Percentiles rank a stretch among this genome's conserved stretches.
Evolutionary conservation across 2,797 vertebrate species (phyloP).

Genomic region (Schizopygopsis malacanthus): DNA sequence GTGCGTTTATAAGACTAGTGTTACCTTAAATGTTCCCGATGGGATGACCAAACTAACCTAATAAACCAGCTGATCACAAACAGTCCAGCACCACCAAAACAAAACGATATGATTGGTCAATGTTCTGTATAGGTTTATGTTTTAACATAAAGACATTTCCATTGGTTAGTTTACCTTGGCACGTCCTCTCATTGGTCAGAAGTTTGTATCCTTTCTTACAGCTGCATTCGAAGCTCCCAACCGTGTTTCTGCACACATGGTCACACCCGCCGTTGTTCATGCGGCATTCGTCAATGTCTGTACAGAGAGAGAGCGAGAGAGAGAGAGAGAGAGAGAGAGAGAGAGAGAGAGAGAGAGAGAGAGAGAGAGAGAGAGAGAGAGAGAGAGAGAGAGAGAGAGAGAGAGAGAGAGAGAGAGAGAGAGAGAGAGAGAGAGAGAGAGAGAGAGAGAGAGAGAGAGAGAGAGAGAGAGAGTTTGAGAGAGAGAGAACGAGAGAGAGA

Average conservation of each 20-base stretch:
- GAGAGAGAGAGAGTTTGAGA: background rate
- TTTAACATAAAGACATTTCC: background rate
- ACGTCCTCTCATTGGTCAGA: constrained; percentile 95
- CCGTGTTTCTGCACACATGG: constrained; percentile 96
- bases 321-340: background rate
- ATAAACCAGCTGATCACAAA: constrained; percentile 25
- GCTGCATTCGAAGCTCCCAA: constrained; percentile 98
- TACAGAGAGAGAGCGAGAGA: constrained; percentile 9
- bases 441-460: constrained; percentile 12
- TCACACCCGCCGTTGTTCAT: constrained; percentile 95
- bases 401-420: background rate
- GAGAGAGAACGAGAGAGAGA: background rate
- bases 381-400: constrained; percentile 4
- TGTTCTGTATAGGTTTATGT: background rate
- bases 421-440: constrained; percentile 7
- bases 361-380: constrained; percentile 11
- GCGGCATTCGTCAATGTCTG: constrained; percentile 96
- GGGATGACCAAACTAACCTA: constrained; percentile 21
- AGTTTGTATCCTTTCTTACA: constrained; percentile 98
- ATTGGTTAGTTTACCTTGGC: constrained; percentile 84
- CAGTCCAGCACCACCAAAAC: background rate
- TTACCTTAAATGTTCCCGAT: constrained; percentile 19
- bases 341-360: constrained; percentile 2
- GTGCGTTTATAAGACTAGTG: constrained; percentile 33
- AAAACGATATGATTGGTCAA: background rate